A percentile compares a stretch with the other conserved stretches of the same genome.
Conservation (phyloP, 2,113 vertebrate genomes). For the Aramus guarauna region DNA sequence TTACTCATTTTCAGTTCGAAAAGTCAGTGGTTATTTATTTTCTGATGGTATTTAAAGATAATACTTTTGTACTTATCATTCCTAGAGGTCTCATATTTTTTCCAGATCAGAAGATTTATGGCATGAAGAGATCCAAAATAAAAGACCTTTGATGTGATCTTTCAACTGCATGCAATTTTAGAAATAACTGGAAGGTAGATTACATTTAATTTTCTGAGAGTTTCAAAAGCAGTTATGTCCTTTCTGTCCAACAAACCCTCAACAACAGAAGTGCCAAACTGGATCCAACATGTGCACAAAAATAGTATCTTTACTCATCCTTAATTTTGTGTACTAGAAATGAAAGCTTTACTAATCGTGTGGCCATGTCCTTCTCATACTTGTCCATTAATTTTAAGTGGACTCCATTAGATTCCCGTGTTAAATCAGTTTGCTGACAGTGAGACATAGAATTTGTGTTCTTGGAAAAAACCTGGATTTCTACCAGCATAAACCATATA, state of each 20-base stretch:
- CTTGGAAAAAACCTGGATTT: background rate
- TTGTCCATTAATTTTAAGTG: background rate
- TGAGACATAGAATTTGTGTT: background rate
- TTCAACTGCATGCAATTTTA: background rate
- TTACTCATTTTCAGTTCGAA: background rate
- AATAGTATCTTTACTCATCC: background rate
- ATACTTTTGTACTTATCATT: background rate
- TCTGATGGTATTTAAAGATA: background rate
- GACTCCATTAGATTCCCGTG: background rate
- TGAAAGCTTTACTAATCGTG: background rate
- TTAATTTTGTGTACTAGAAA: background rate
- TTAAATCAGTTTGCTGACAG: background rate
- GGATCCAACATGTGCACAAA: background rate
- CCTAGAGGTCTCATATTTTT: background rate
- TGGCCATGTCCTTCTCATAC: background rate
- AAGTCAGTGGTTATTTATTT: background rate
- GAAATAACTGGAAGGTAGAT: constrained; percentile 8
- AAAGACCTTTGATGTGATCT: background rate
- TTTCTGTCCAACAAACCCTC: background rate
- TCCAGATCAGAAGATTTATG: background rate
- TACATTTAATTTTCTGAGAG: background rate
- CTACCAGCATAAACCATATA: fast-evolving
- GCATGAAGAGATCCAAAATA: background rate
- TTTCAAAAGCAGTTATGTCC: background rate
- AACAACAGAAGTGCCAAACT: background rate